Base-by-base conservation (phyloP, 2,888 invertebrate genomes). In the Masnerella sp. region DNA sequence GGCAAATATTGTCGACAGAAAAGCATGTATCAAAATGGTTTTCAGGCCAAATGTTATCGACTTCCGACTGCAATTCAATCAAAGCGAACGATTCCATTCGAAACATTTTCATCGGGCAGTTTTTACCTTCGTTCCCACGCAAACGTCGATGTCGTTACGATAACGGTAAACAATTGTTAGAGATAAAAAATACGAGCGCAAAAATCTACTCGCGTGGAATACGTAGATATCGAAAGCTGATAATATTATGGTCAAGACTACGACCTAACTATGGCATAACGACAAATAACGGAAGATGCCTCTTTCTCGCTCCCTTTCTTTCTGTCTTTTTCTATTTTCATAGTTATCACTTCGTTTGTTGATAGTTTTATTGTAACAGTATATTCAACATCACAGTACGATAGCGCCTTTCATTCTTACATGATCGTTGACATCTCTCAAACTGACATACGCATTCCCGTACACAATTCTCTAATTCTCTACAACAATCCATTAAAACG, bases 331-430 rank as follows among this genome's bases (percentile, higher is more conserved):
- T 30, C 56, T 49, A 17, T 65, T 45, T 45, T 49, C 17, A 38
- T 71, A 62, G 54, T 74, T 77, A 78, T 76, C 69, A 75, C 68
- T 78, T 78, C 51, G 61, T 71, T 75, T 74, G 58, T 73, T 56
- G 76, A 69, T 76, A 78, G 64, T 80, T 34, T 79, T 58, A 79
- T 80, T 77, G 78, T 80, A 78, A 80, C 79, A 82, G 79, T 84
- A 84, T 84, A 84, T 83, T 85, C 85, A 86, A 84, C 87, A 87
- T 87, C 87, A 87, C 87, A 87, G 87, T 86, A 87, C 83, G 83
- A 85, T 87, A 87, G 86, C 86, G 86, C 85, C 84, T 79, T 85
- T 85, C 84, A 84, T 83, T 83, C 82, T 84, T 80, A 80, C 80
- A 80, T 80, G 82, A 84, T 84, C 83, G 80, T 84, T 81, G 81